A percentile compares a stretch with the other conserved stretches of the same genome.
Conservation (phyloP, 2,797 vertebrate species). For the Gallinago stenura region DNA sequence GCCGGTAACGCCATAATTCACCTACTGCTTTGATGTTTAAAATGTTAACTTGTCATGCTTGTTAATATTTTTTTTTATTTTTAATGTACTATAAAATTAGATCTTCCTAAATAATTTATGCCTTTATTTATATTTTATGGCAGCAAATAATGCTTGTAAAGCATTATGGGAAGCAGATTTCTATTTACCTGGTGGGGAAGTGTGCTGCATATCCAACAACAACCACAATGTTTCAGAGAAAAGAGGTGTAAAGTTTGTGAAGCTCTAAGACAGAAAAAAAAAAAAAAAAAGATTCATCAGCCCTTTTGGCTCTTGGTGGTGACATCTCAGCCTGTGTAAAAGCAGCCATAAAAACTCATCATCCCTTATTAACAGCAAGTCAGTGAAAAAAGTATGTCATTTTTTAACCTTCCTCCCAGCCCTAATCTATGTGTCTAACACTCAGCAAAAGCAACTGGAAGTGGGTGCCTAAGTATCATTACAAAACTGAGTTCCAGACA, state of each 20-base stretch:
- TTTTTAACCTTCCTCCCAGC: background rate
- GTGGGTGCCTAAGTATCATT: background rate
- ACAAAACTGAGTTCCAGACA: background rate
- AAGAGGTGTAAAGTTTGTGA: background rate
- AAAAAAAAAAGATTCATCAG: background rate
- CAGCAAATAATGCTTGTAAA: constrained; percentile 42
- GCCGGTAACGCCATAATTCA: background rate
- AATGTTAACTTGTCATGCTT: constrained; percentile 53
- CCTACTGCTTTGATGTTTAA: constrained; percentile 18
- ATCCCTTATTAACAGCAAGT: background rate
- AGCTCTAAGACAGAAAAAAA: background rate
- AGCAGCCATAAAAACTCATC: background rate
- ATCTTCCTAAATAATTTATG: constrained; percentile 53
- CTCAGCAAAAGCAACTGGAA: background rate
- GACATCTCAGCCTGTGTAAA: background rate
- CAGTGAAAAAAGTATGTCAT: background rate
- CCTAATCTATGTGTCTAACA: rapidly evolving
- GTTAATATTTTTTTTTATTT: constrained; percentile 57
- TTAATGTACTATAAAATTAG: constrained; percentile 67
- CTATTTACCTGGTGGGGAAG: constrained; percentile 13
- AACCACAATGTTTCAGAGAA: background rate
- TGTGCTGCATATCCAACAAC: background rate
- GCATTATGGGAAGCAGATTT: background rate
- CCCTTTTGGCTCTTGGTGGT: background rate
- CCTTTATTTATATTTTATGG: constrained; percentile 57